These are phyloP conservation scores for Clarias platycephalus DNA, from an alignment of 2,797 vertebrate genomes.

Conservation along the genomic window DNA sequence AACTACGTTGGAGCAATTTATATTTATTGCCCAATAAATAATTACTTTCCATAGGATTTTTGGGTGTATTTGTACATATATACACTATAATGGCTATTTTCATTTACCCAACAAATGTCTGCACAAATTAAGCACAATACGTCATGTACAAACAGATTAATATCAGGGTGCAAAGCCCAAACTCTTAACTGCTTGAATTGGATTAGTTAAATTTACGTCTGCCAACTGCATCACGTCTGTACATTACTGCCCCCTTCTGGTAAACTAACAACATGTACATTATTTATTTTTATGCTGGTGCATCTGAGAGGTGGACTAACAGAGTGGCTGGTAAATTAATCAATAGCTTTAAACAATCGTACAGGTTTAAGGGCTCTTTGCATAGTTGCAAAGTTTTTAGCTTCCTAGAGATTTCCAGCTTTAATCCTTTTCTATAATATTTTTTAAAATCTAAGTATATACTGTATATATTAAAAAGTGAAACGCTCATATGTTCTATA, in stretches of 20 bases:
- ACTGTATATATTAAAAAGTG: no score
- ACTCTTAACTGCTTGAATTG: not conserved
- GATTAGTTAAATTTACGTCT: not conserved
- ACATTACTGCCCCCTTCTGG: not conserved
- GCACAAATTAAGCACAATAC: slow-evolving; percentile 5
- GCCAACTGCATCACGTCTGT: not conserved
- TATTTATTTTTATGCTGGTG: no score
- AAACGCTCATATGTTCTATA: no score
- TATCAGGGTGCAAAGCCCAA: not conserved
- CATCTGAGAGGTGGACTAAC: not conserved
- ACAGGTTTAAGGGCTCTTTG: not conserved
- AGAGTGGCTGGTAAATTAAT: not conserved
- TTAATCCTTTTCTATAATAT: not conserved
- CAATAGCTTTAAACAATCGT: not conserved
- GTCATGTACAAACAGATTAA: not conserved
- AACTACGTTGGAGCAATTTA: not conserved
- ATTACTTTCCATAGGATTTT: not conserved
- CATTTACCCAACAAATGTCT: not conserved
- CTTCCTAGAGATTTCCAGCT: not conserved
- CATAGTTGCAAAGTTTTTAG: not conserved
- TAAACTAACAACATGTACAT: not conserved
- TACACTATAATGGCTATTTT: not conserved
- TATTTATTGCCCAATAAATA: not conserved
- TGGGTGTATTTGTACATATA: not conserved
- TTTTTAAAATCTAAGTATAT: no score